Conservation (phyloP, 2,797 vertebrate species). For the Danio aesculapii region DNA sequence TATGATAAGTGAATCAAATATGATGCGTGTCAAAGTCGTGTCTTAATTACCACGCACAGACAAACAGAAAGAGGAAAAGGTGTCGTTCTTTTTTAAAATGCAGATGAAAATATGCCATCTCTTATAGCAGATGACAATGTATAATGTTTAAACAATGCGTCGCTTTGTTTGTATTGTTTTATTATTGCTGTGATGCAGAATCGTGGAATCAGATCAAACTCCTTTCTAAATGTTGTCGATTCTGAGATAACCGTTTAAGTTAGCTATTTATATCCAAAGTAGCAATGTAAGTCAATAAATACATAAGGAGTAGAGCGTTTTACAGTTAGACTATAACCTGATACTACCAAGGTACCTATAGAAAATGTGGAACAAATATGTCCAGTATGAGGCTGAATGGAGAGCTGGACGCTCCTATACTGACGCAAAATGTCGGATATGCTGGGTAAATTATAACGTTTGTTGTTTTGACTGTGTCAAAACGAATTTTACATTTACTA, state of each 20-base stretch:
- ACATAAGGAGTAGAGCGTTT: constrained; percentile 8
- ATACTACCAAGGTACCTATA: neutral
- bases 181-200: neutral
- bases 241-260: constrained; percentile 49
- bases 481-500: neutral
- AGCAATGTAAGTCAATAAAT: neutral
- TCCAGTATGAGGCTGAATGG: constrained; percentile 6
- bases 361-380: neutral
- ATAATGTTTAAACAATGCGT: neutral
- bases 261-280: neutral
- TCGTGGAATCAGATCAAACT: neutral
- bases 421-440: neutral
- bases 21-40: constrained; percentile 5
- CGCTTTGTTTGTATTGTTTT: neutral
- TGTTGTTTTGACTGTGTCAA: neutral
- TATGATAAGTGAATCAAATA: constrained; percentile 1
- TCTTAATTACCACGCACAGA: constrained; percentile 20
- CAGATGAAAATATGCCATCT: constrained; percentile 6
- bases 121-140: neutral
- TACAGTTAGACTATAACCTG: neutral
- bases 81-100: neutral
- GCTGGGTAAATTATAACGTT: neutral
- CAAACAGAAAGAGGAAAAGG: constrained; percentile 6
- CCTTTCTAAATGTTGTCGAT: constrained; percentile 44
- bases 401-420: neutral